These are phyloP conservation scores for Conops quadrifasciatus DNA, from an alignment of 2,888 invertebrate genomes.

Conservation along the genomic window DNA sequence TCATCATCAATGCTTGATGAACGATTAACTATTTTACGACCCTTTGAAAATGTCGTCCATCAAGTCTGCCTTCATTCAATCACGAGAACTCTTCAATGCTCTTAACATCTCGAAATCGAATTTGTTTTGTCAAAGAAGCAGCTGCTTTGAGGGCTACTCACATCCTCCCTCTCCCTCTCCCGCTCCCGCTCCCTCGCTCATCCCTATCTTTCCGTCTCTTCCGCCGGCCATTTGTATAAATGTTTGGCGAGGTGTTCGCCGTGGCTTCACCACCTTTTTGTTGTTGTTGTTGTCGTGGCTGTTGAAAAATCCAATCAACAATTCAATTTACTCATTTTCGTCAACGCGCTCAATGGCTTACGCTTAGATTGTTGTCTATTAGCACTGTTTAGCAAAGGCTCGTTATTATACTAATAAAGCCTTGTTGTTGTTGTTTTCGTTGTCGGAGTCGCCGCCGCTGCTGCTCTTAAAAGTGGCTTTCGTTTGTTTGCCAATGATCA, in stretches of 20 bases:
- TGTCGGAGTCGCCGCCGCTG: not conserved
- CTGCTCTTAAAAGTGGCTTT: not conserved
- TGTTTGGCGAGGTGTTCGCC: constrained; percentile 26
- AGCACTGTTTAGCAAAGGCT: not conserved
- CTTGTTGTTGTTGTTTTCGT: not conserved
- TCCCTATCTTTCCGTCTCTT: not conserved
- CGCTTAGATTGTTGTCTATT: not conserved
- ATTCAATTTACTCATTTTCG: constrained; percentile 15
- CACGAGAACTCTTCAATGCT: not conserved
- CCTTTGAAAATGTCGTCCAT: not conserved
- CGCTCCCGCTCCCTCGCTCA: not conserved
- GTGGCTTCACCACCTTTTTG: not conserved
- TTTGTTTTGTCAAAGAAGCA: no score
- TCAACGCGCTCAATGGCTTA: not conserved
- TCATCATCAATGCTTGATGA: not conserved
- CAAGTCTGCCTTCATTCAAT: not conserved
- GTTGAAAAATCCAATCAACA: constrained; percentile 23
- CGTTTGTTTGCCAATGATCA: not conserved
- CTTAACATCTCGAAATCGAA: not conserved
- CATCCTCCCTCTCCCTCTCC: no score
- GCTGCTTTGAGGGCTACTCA: constrained; percentile 3
- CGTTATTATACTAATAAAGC: not conserved
- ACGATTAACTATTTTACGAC: not conserved
- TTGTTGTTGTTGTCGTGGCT: no score
- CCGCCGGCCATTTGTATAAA: constrained; percentile 15